A percentile compares a stretch with the other conserved stretches of the same genome.
Evolutionary conservation across 2,113 vertebrate species (phyloP).

Genomic region (Tenebrosternarchus preto): DNA sequence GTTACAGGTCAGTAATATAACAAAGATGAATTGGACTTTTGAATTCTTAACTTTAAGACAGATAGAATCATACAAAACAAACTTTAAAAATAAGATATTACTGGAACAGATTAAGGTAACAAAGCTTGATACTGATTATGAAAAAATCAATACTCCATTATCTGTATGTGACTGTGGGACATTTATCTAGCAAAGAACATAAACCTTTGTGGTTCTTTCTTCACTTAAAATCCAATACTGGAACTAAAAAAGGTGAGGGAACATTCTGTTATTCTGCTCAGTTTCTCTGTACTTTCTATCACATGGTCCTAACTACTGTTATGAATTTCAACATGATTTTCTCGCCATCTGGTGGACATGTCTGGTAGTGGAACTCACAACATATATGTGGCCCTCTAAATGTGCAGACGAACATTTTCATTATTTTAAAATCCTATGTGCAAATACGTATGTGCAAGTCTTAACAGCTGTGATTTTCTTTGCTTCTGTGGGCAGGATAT

Average conservation of each 20-base stretch:
- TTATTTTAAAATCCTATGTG: too few species aligned
- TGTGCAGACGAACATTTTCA: too few species aligned
- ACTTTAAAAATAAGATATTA: too few species aligned
- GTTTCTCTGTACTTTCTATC: background rate
- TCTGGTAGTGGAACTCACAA: background rate
- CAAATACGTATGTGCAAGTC: too few species aligned
- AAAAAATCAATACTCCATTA: constrained; percentile 40
- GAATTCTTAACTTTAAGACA: constrained; percentile 1
- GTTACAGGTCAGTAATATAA: too few species aligned
- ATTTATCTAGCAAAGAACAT: constrained; percentile 5
- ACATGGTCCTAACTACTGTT: background rate
- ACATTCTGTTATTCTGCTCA: too few species aligned
- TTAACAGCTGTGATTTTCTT: too few species aligned
- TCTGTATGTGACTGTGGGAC: constrained; percentile 10
- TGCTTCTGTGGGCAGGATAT: background rate
- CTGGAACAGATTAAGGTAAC: constrained; percentile 5
- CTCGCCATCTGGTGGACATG: background rate
- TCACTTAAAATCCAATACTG: background rate
- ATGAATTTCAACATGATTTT: background rate
- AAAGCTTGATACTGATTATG: background rate
- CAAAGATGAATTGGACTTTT: constrained; percentile 8
- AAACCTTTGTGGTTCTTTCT: background rate
- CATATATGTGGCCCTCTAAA: too few species aligned
- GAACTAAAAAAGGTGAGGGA: background rate
- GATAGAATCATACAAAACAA: background rate